Conservation (phyloP, 2,797 vertebrate genomes). For the Argya squamiceps region DNA sequence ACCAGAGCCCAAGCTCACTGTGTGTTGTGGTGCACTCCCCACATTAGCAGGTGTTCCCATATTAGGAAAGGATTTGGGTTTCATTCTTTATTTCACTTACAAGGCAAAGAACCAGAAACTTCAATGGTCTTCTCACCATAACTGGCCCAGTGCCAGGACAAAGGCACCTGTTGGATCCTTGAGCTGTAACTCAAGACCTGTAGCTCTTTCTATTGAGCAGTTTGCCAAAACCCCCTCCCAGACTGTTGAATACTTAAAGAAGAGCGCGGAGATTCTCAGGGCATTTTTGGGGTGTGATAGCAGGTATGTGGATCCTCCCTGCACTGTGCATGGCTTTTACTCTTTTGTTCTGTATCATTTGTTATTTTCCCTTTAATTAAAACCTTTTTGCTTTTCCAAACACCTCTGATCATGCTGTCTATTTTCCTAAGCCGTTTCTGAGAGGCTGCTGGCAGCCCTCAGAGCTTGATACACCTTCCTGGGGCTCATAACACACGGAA, state of each 20-base stretch:
- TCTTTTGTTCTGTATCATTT: not conserved
- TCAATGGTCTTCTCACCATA: not conserved
- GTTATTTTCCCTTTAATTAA: not conserved
- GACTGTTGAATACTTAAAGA: not conserved
- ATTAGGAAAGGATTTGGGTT: not conserved
- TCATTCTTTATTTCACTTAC: not conserved
- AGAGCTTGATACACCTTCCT: not conserved
- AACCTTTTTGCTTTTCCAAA: not conserved
- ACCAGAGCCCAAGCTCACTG: fast-evolving
- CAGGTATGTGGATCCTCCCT: not conserved
- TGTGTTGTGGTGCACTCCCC: not conserved
- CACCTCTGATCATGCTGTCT: not conserved
- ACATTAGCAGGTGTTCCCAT: no score
- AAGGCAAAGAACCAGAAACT: not conserved
- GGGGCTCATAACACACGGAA: not conserved
- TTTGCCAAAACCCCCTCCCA: not conserved
- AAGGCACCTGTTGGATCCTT: not conserved
- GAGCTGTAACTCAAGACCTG: not conserved
- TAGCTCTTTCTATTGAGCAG: not conserved
- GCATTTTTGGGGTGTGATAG: not conserved
- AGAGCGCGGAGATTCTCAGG: not conserved
- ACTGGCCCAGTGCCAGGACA: not conserved
- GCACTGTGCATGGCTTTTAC: not conserved
- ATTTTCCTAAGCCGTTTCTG: not conserved
- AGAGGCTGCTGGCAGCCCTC: not conserved